Conservation (phyloP, 1,140 invertebrate genomes). For the Papilio xuthus region DNA sequence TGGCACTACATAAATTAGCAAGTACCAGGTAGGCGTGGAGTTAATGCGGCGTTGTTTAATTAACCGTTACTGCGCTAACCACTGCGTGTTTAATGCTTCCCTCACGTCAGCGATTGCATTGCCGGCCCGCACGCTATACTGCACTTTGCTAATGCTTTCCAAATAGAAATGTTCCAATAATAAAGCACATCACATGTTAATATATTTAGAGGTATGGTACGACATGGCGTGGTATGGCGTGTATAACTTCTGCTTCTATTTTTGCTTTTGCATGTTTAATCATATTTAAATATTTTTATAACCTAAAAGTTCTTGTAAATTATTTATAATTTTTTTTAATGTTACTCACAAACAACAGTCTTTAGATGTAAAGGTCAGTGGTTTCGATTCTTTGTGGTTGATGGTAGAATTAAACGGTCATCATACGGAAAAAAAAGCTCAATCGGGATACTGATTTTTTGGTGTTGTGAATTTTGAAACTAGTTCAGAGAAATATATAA, state of each 20-base stretch:
- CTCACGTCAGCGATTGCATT: slow-evolving; percentile 7
- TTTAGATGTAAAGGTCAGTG: neutral
- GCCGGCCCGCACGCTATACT: slow-evolving; percentile 10
- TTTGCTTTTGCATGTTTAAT: neutral
- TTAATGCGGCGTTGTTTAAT: slow-evolving; percentile 23
- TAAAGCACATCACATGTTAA: slow-evolving; percentile 4
- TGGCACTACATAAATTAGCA: neutral
- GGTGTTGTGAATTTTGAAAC: no score
- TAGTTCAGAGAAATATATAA: no score
- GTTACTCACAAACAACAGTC: neutral
- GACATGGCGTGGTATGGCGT: no score
- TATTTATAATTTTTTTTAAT: neutral
- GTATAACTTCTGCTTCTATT: neutral
- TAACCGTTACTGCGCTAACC: slow-evolving; percentile 23
- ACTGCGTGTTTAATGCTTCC: slow-evolving; percentile 30
- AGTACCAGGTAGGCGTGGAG: neutral
- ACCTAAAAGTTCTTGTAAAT: neutral
- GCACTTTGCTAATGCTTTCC: slow-evolving; percentile 19
- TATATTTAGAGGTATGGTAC: slow-evolving; percentile 19
- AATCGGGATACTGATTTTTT: no score
- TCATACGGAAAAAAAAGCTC: no score
- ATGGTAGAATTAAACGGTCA: neutral
- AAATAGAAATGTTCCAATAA: slow-evolving; percentile 25
- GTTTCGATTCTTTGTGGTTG: neutral
- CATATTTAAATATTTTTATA: neutral